Base-by-base conservation (phyloP, 2,888 invertebrate species). In the Chrysomela aeneicollis region DNA sequence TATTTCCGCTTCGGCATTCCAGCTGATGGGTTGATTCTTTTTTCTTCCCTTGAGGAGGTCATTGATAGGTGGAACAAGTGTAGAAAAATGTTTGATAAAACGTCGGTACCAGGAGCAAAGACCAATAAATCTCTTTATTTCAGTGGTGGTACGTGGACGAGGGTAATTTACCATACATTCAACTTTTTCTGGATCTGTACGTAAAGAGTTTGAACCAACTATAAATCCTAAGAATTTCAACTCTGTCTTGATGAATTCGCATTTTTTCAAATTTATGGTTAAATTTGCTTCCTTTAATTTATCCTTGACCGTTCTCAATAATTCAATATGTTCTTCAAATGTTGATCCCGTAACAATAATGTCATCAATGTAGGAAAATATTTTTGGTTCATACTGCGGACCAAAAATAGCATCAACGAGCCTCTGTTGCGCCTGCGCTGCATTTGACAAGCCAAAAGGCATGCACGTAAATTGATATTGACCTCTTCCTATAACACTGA, bases 401-500 rank as follows among this genome's bases (percentile, higher is more conserved):
- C n/a, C n/a, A n/a, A n/a, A n/a, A n/a, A n/a, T n/a, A n/a, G n/a
- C n/a, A n/a, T n/a, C n/a, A n/a, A n/a, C n/a, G n/a, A n/a, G n/a
- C n/a, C n/a, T n/a, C n/a, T n/a, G n/a, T n/a, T n/a, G n/a, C n/a
- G n/a, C n/a, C n/a, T n/a, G n/a, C n/a, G n/a, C n/a, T n/a, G n/a
- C n/a, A n/a, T n/a, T n/a, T n/a, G n/a, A n/a, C n/a, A n/a, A n/a
- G n/a, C 72, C 73, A 66, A 73, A 74, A 0, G 72, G 68, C 61
- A 74, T n/a, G n/a, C n/a, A n/a, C n/a, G n/a, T n/a, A n/a, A n/a
- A n/a, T n/a, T n/a, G n/a, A n/a, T n/a, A n/a, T 59, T 8, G 66
- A 3, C 77, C 77, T 22, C 74, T 59, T 9, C 74, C 70, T 2
- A 74, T 73, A 0, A 78, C 71, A 9, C 67, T 62, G 68, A 79